phyloP scores from a whole-genome alignment of 2,113 vertebrate genomes.

The Delphinapterus leucas region DNA sequence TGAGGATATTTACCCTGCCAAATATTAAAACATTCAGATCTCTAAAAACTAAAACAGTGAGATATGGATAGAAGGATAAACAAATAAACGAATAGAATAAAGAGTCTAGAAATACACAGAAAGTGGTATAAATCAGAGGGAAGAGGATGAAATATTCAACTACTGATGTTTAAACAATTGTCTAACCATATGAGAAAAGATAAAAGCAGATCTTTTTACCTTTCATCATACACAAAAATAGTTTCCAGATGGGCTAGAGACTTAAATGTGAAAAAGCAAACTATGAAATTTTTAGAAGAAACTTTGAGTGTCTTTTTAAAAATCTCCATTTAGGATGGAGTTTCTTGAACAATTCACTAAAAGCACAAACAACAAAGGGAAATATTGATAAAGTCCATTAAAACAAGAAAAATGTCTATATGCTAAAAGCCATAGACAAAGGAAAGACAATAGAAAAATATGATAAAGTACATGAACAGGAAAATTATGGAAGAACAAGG shows the following conservation, averaged over 20 bases:
- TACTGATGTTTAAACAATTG: conserved; percentile 12
- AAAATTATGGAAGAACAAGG: neutral
- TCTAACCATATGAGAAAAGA: neutral
- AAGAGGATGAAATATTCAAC: neutral
- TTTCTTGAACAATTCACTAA: neutral
- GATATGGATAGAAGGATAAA: neutral
- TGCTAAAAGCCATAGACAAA: neutral
- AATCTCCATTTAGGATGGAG: neutral
- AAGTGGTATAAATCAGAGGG: neutral
- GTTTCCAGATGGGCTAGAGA: neutral
- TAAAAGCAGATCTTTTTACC: conserved; percentile 31
- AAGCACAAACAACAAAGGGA: neutral
- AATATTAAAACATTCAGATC: neutral
- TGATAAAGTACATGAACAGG: neutral
- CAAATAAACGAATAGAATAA: neutral
- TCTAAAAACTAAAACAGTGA: neutral
- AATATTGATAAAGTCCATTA: neutral
- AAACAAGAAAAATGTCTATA: neutral
- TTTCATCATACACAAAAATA: conserved; percentile 9
- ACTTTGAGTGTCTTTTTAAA: neutral
- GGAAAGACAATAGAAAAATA: neutral
- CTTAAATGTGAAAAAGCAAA: conserved; percentile 18
- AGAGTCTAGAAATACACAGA: neutral
- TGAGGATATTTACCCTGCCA: neutral
- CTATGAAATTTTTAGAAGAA: neutral